These are phyloP conservation scores for Cebus imitator DNA, from an alignment of 2,113 vertebrate species.

Conservation along the genomic window DNA sequence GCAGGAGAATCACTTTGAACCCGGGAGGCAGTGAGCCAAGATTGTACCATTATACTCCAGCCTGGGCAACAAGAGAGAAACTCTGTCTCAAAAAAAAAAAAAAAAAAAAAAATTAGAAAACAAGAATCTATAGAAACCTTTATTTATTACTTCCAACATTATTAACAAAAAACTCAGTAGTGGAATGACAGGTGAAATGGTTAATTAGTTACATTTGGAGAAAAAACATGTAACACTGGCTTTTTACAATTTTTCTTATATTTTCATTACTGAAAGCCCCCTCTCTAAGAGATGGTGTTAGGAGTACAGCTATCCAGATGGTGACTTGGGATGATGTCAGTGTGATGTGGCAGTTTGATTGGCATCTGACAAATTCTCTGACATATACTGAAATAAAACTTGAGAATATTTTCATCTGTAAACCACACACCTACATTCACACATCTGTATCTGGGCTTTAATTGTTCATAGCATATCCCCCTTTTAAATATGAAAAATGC, in stretches of 20 bases:
- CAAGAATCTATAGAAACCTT: neutral
- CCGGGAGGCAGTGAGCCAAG: no score
- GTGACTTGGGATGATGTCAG: neutral
- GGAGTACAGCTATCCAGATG: neutral
- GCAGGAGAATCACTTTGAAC: no score
- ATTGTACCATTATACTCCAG: no score
- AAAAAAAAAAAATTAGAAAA: no score
- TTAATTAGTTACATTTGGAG: conserved; percentile 1
- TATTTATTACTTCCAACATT: neutral
- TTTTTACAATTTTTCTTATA: neutral
- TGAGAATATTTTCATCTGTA: neutral
- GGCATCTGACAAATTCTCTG: neutral
- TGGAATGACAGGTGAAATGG: neutral
- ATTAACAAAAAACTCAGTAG: neutral
- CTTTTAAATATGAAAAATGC: neutral
- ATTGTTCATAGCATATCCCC: neutral
- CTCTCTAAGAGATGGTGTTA: neutral
- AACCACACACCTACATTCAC: neutral
- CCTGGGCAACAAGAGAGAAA: no score
- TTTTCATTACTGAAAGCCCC: neutral
- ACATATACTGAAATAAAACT: neutral
- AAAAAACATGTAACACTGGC: neutral
- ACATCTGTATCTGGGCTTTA: neutral
- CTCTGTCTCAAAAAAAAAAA: no score
- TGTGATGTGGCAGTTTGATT: neutral